Percentiles rank a stretch among this genome's conserved stretches.
Evolutionary conservation across 2,113 vertebrate genomes (phyloP).

Genomic region (Bos taurus): ARS-UCD2.0 NC_037343.1:53096001-53096500

Average conservation of each 20-base stretch:
- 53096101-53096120: not conserved
- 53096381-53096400: fast-evolving
- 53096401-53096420: fast-evolving
- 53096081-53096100: not conserved
- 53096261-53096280: not conserved
- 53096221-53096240: too few species aligned
- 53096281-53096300: not conserved
- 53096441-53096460: not conserved
- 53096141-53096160: not conserved
- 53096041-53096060: not conserved
- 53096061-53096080: not conserved
- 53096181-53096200: not conserved
- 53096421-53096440: fast-evolving
- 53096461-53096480: fast-evolving
- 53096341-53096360: fast-evolving
- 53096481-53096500: not conserved
- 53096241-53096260: not conserved
- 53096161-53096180: not conserved
- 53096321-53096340: not conserved
- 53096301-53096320: fast-evolving
- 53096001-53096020: not conserved
- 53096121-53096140: not conserved
- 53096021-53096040: not conserved
- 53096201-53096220: not conserved
- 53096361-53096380: fast-evolving